phyloP scores from a whole-genome alignment of 2,797 vertebrate genomes.

The Trachops cirrhosus region DNA sequence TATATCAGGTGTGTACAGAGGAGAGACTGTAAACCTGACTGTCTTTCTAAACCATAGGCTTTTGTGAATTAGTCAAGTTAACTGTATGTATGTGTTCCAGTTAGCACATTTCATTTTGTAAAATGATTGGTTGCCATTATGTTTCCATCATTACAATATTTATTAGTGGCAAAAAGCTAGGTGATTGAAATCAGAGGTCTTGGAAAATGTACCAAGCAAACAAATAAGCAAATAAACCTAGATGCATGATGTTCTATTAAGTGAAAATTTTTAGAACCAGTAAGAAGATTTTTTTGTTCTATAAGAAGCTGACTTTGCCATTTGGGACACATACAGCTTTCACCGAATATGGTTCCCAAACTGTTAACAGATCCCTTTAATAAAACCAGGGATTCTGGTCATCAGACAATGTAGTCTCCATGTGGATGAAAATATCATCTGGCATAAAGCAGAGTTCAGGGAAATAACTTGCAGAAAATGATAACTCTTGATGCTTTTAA shows the following conservation, averaged over 20 bases:
- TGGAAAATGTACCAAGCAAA: neutral
- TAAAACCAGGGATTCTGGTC: neutral
- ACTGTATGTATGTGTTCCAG: neutral
- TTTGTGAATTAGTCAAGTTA: neutral
- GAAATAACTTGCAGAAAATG: neutral
- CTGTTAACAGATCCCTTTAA: neutral
- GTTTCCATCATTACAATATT: neutral
- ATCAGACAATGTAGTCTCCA: neutral
- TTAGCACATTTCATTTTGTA: neutral
- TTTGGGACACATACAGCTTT: neutral
- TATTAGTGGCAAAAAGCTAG: neutral
- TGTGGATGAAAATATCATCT: neutral
- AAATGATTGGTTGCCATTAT: neutral
- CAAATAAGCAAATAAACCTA: neutral
- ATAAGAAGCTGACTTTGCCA: neutral
- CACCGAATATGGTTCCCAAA: neutral
- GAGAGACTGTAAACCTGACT: neutral
- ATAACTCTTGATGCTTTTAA: neutral
- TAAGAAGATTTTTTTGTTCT: neutral
- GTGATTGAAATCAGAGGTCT: slow-evolving; percentile 19
- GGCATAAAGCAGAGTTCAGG: neutral
- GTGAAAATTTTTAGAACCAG: neutral
- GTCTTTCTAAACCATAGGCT: neutral
- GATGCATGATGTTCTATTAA: neutral
- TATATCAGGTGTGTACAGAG: neutral